phyloP scores from a whole-genome alignment of 2,888 invertebrate genomes.

The Pedicia rivosa region DNA sequence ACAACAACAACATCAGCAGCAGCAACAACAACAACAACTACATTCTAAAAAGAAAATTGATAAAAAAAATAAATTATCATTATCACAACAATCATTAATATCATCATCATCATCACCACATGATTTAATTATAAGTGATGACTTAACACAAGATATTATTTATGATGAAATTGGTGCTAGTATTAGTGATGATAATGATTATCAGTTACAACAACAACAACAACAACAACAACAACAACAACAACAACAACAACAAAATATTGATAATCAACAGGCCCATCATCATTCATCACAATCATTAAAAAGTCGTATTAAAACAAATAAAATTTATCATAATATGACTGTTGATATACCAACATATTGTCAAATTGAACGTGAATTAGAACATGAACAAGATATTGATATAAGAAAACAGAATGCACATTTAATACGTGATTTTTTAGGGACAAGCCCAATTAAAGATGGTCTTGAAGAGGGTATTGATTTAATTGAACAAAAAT shows the following conservation, averaged over 20 bases:
- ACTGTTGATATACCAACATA: background rate
- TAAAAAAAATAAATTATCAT: too few species aligned
- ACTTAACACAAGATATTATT: too few species aligned
- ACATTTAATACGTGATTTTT: constrained; percentile 40
- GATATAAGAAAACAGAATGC: constrained; percentile 4
- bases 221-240: too few species aligned
- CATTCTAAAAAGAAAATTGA: too few species aligned
- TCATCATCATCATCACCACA: constrained; percentile 8
- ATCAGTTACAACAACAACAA: constrained; percentile 9
- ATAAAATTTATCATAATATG: background rate
- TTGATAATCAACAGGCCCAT: too few species aligned
- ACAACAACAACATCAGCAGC: too few species aligned
- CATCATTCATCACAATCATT: background rate
- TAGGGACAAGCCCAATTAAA: constrained; percentile 47
- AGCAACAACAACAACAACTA: too few species aligned
- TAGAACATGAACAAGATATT: background rate
- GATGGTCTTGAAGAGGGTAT: constrained; percentile 51
- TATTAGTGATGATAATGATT: constrained; percentile 10
- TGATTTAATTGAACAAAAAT: constrained; percentile 28
- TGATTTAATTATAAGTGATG: too few species aligned
- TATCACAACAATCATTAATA: background rate
- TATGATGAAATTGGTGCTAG: constrained; percentile 11
- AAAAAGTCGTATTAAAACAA: too few species aligned
- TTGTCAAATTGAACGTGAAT: background rate
- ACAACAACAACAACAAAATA: too few species aligned